A percentile compares a stretch with the other conserved stretches of the same genome.
Evolutionary conservation across 2,888 invertebrate species (phyloP).

Genomic region (Thereva nobilitata): DNA sequence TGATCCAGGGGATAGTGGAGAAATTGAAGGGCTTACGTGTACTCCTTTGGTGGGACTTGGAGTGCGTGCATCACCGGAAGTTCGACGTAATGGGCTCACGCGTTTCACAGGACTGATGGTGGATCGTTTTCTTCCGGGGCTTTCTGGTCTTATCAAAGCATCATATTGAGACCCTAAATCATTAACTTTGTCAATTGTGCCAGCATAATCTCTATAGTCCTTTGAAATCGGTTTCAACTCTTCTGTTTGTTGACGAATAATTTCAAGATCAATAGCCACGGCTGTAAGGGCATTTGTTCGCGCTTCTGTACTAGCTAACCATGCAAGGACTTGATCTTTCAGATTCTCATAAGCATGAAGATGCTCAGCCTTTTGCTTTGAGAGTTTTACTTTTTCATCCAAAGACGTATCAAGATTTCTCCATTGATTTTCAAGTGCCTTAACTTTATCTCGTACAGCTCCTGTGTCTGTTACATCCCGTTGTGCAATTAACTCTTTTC

Average conservation of each 20-base stretch:
- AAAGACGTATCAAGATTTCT: slow-evolving; percentile 79
- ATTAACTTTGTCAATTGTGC: slow-evolving; percentile 85
- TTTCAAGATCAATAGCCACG: slow-evolving; percentile 86
- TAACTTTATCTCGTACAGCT: slow-evolving; percentile 80
- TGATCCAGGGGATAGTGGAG: slow-evolving; percentile 84
- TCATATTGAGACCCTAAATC: slow-evolving; percentile 88
- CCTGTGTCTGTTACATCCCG: slow-evolving; percentile 89
- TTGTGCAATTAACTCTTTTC: slow-evolving; percentile 78
- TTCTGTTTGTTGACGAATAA: slow-evolving; percentile 80
- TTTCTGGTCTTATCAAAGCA: slow-evolving; percentile 78
- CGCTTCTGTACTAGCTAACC: slow-evolving; percentile 81
- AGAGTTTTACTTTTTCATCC: slow-evolving; percentile 82
- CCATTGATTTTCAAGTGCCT: slow-evolving; percentile 87
- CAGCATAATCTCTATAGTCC: slow-evolving; percentile 84
- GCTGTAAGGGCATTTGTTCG: slow-evolving; percentile 76
- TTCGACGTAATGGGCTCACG: slow-evolving; percentile 63
- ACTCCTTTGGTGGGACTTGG: slow-evolving; percentile 77
- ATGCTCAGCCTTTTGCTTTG: slow-evolving; percentile 83
- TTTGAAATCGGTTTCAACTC: slow-evolving; percentile 83
- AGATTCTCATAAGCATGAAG: slow-evolving; percentile 83
- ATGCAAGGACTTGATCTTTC: slow-evolving; percentile 77
- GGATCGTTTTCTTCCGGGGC: slow-evolving; percentile 73
- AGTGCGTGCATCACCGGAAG: slow-evolving; percentile 69
- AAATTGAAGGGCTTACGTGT: slow-evolving; percentile 62
- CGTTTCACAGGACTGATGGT: slow-evolving; percentile 85